Percentiles rank a stretch among this genome's conserved stretches.
These are phyloP conservation scores for Irena cyanogastra DNA, from an alignment of 2,113 vertebrate genomes.

Conservation along the genomic window DNA sequence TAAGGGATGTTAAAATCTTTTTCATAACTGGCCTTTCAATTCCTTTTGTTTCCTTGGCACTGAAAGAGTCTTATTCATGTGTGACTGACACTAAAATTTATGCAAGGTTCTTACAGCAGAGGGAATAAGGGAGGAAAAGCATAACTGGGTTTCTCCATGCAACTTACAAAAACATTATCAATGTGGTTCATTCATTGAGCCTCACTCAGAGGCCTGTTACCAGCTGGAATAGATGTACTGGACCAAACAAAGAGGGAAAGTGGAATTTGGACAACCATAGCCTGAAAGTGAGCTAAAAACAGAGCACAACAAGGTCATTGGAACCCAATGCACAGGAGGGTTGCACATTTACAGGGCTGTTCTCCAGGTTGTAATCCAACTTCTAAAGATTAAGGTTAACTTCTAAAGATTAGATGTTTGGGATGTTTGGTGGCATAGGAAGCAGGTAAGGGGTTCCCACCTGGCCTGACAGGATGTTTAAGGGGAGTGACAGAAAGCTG, in stretches of 20 bases:
- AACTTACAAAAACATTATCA: background rate
- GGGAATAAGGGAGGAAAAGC: constrained; percentile 18
- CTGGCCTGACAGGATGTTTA: background rate
- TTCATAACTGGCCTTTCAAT: background rate
- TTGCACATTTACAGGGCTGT: background rate
- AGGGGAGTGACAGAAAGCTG: background rate
- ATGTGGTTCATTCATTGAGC: background rate
- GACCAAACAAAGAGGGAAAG: background rate
- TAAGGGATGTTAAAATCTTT: background rate
- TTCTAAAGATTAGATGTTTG: background rate
- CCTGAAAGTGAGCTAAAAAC: background rate
- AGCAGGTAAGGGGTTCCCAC: background rate
- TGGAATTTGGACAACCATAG: background rate
- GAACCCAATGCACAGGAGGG: background rate
- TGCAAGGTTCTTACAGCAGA: constrained; percentile 7
- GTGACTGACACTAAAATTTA: constrained; percentile 31
- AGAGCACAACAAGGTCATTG: background rate
- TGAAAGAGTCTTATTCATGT: constrained; percentile 45
- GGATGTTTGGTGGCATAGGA: background rate
- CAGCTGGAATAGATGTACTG: background rate
- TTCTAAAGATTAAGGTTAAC: background rate
- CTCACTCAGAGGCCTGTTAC: background rate
- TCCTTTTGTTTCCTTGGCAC: background rate
- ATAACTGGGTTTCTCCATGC: constrained; percentile 19
- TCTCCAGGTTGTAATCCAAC: background rate